A percentile compares a stretch with the other conserved stretches of the same genome.
Conservation (phyloP, 2,113 vertebrate species). For the Nesogale talazaci region DNA sequence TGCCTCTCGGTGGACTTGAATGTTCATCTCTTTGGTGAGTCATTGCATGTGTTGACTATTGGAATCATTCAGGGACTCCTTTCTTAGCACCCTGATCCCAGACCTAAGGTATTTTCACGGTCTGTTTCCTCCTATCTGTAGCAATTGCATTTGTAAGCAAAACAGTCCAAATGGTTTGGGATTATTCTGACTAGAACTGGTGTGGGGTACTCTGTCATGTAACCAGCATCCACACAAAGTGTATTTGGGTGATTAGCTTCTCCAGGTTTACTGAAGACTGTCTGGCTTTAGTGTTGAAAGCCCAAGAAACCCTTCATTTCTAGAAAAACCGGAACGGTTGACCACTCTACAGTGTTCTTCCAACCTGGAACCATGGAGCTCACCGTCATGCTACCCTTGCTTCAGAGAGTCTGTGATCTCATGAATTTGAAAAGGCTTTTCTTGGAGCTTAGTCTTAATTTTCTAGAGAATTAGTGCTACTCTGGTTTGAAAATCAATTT, state of each 20-base stretch:
- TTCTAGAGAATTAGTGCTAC: background rate
- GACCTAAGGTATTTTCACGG: background rate
- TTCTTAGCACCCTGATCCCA: background rate
- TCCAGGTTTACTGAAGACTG: background rate
- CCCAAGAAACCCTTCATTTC: background rate
- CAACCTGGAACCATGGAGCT: background rate
- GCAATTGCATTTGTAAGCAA: too few relatives aligned
- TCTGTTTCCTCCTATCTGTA: background rate
- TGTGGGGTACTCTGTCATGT: background rate
- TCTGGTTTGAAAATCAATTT: background rate
- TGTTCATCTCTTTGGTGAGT: background rate
- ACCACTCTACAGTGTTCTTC: background rate
- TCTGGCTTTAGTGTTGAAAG: background rate
- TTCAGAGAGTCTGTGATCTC: background rate
- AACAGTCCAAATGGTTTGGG: background rate
- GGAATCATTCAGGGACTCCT: background rate
- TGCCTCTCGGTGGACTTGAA: background rate
- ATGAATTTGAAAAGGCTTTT: slow-evolving; percentile 9
- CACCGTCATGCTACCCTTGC: background rate
- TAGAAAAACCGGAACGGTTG: background rate
- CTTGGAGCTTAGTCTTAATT: background rate
- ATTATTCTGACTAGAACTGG: background rate
- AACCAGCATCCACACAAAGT: background rate
- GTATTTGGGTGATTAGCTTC: background rate
- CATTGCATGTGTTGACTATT: background rate